Evolutionary conservation across 2,113 vertebrate genomes (phyloP).

Genomic region (Circaetus gallicus): DNA sequence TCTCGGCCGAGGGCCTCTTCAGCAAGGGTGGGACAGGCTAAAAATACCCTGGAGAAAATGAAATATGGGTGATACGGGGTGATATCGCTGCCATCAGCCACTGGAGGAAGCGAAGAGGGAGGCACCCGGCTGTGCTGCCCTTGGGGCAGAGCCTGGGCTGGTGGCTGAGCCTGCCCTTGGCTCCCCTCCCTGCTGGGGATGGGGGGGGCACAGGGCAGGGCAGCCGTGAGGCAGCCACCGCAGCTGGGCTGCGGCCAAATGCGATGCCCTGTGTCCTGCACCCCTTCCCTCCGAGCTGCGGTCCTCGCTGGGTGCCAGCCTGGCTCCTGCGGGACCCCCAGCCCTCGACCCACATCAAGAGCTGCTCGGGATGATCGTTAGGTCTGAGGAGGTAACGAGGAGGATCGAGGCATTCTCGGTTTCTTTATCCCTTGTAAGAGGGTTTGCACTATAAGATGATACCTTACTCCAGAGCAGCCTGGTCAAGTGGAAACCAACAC

Average conservation of each 20-base stretch:
- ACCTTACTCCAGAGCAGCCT: constrained; percentile 21
- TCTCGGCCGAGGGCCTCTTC: neutral
- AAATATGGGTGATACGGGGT: constrained; percentile 33
- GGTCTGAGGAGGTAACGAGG: neutral
- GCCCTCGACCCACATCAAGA: neutral
- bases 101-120: constrained; percentile 38
- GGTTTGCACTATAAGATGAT: constrained; percentile 23
- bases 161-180: accelerated
- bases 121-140: neutral
- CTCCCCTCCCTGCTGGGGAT: neutral
- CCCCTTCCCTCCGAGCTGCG: accelerated
- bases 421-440: constrained; percentile 55
- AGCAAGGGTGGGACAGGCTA: constrained; percentile 24
- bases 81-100: neutral
- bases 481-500: constrained; percentile 37
- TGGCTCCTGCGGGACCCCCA: neutral
- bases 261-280: neutral
- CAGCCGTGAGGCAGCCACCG: accelerated
- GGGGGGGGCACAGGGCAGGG: accelerated
- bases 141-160: neutral
- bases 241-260: neutral
- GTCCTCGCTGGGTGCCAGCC: neutral
- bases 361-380: accelerated
- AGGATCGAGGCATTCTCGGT: neutral
- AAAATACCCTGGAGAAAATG: constrained; percentile 61